Evolutionary conservation across 2,888 invertebrate species (phyloP), one percentile per base, ranked within the genome.

Genomic region (Dichetophora obliterata): DNA sequence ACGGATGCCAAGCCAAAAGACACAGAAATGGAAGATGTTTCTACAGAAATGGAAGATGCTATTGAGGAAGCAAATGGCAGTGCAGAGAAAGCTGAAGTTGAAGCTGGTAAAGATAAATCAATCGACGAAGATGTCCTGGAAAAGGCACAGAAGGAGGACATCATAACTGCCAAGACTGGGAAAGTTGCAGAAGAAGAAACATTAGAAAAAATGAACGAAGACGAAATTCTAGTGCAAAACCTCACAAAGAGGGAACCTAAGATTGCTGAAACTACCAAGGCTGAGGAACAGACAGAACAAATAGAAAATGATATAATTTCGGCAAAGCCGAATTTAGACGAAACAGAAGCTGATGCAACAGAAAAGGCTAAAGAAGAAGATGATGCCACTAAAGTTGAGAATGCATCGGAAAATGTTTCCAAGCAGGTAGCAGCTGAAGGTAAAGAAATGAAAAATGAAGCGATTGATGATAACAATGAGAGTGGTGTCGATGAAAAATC

Each of bases 261-360:
- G 1, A 43, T 43, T 14, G 1, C 14, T 1, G 80, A 82, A 68
- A 48, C 65, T 72, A 37, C 79, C 14, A 57, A 78, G 66, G 74
- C 54, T 3, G 80, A 78, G 37, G 50, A 70, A 0, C 79, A 81
- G 4, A 31, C 69, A 66, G 61, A 79, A 16, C 63, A 89, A 68
- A 69, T 1, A 76, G 77, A 73, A 8, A 59, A 69, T 5, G 76
- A 80, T 50, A 78, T 77, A 77, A 77, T 70, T 68, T 77, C 5
- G 4, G 11, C 14, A 14, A 14, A 2, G 54, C 11, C n/a, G 31
- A 31, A 54, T 19, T 75, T 54, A 48, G 78, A 72, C 11, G 79
- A 77, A 9, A 81, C 80, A 54, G 68, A 77, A 78, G 75, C 79
- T 61, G 72, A 84, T 70, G 80, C 82, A 48, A 82, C 83, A 65